A percentile compares a stretch with the other conserved stretches of the same genome.
Evolutionary conservation across 2,113 vertebrate species (phyloP).

Genomic region (Pomatorhinus ruficollis): DNA sequence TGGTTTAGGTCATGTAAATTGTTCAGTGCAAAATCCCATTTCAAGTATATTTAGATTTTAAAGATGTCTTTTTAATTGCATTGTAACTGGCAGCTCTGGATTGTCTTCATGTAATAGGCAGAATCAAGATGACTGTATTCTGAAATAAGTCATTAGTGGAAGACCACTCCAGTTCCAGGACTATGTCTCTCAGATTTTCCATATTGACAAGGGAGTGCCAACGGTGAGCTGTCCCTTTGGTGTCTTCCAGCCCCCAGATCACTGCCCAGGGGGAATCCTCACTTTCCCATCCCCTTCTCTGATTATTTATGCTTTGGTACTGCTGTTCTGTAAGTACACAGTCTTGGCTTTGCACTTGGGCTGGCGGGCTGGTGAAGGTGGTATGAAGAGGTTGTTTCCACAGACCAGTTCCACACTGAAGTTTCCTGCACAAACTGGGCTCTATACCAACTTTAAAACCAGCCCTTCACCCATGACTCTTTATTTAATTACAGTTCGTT

Average conservation of each 20-base stretch:
- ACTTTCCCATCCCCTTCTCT: not conserved
- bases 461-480: not conserved
- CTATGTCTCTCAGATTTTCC: not conserved
- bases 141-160: not conserved
- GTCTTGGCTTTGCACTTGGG: not conserved
- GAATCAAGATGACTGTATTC: not conserved
- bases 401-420: not conserved
- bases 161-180: not conserved
- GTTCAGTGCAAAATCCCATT: not conserved
- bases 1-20: not conserved
- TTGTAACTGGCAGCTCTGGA: not conserved
- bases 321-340: not conserved
- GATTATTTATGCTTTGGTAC: not conserved
- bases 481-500: not conserved
- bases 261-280: not conserved
- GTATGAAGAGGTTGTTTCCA: not conserved
- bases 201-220: not conserved
- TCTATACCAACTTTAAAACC: not conserved
- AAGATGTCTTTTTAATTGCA: not conserved
- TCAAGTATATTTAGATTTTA: not conserved
- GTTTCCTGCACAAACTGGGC: not conserved
- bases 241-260: not conserved
- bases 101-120: not conserved
- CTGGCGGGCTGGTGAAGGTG: not conserved
- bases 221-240: not conserved